Conservation (phyloP, 2,888 invertebrate species). For the Rotaria macrura region DNA sequence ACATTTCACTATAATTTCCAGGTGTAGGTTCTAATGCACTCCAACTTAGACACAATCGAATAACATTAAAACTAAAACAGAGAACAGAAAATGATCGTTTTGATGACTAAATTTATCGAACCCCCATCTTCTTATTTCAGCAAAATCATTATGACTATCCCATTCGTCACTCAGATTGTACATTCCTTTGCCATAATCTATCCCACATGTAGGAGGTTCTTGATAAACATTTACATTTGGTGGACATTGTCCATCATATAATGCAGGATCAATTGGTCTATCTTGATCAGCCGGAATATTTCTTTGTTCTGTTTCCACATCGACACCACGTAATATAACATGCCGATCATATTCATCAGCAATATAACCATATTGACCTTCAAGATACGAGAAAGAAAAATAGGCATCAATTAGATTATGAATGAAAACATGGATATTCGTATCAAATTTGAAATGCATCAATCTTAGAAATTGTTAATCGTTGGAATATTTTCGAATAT, state of each 20-base stretch:
- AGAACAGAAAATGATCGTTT: background rate
- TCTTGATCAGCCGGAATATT: slow-evolving; percentile 12
- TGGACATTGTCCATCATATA: background rate
- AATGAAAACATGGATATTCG: background rate
- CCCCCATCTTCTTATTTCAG: slow-evolving; percentile 16
- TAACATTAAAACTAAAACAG: background rate
- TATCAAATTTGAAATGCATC: background rate
- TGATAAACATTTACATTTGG: background rate
- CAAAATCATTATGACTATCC: slow-evolving; percentile 18
- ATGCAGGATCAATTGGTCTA: background rate
- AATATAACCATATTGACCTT: background rate
- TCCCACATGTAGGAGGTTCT: background rate
- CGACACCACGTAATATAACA: slow-evolving; percentile 10
- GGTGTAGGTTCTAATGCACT: slow-evolving; percentile 19
- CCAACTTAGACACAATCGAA: slow-evolving; percentile 17
- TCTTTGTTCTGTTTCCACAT: slow-evolving; percentile 14
- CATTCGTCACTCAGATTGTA: slow-evolving; percentile 2
- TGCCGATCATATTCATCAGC: background rate
- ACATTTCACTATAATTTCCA: slow-evolving; percentile 7
- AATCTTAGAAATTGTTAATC: too few species aligned
- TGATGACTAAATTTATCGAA: background rate
- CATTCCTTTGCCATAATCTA: slow-evolving; percentile 18
- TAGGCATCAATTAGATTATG: background rate
- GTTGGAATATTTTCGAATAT: too few species aligned
- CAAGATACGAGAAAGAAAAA: background rate